Percentiles rank a stretch among this genome's conserved stretches.
phyloP scores from a whole-genome alignment of 2,888 invertebrate genomes.

The Oasisia sp. region DNA sequence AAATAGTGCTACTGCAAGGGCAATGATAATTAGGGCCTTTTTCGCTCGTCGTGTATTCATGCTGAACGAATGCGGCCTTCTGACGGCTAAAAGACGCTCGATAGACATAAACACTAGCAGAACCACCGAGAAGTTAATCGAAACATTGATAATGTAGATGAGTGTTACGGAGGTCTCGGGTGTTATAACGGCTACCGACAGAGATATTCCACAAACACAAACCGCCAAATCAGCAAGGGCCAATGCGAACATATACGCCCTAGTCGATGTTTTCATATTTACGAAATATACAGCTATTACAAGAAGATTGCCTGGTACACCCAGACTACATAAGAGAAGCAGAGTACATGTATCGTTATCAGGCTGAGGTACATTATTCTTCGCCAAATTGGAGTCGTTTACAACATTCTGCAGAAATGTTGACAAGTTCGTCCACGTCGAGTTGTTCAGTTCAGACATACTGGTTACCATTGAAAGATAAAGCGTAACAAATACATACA shows the following conservation, averaged over 20 bases:
- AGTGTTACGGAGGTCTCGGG: background rate
- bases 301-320: background rate
- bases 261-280: background rate
- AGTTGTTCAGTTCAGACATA: no score
- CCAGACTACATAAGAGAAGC: background rate
- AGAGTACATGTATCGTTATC: no score
- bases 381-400: no score
- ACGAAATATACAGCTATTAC: background rate
- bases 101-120: background rate
- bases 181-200: background rate
- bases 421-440: no score
- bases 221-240: background rate
- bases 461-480: no score
- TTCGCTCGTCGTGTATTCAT: background rate
- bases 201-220: background rate
- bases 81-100: background rate
- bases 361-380: no score
- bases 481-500: no score
- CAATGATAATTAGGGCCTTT: background rate
- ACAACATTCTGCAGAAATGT: no score
- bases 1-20: background rate
- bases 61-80: background rate
- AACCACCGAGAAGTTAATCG: background rate
- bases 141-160: background rate
- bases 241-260: background rate